Base-by-base conservation (phyloP, 2,797 vertebrate genomes). In the Anguilla anguilla region DNA sequence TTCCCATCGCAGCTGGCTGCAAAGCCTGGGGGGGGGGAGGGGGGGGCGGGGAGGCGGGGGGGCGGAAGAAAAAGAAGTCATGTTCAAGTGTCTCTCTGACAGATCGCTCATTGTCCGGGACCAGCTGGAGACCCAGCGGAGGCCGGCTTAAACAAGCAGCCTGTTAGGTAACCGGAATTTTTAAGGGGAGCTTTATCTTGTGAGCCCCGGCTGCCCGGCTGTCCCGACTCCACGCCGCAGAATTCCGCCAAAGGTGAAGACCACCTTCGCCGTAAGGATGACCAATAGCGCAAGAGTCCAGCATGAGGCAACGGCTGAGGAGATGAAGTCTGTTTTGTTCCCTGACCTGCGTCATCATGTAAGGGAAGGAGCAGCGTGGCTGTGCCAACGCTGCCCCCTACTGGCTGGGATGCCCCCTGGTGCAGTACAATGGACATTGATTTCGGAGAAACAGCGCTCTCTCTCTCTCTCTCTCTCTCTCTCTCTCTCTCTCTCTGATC, bases 361-460 rank as follows among this genome's bases (percentile, higher is more conserved):
- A 46, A 95, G 94, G 94, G 57, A 96, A 97, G 85, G 95, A 97
- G 10, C 96, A 97, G 88, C 97, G 96, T 92, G 96, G 96, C 88
- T 96, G 95, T 92, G 96, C 96, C 9, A 93, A 96, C 0, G 95
- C 96, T 86, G 95, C 96, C 39, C 95, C 96, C 84, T 97, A 97
- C 91, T 97, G 96, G 96, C 15, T 43, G 72, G 72, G 72, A 35
- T 77, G 72, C 19, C 35, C 43, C 3, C 15, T 35, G 13, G 3
- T 13, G 43, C 35, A 6, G 15, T 77, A 77, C 15, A 39, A 19
- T 43, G 15, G 2, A 72, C 7, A 35, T 2, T 72, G 28, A 72
- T 72, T 55, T 25, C 1, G 10, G 19, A 5, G 5, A 64, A 64
- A 13, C 7, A 6, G 22, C 4, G 2, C 2, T 61, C 2, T 61